These are phyloP conservation scores for Ceuthmochares aereus DNA, from an alignment of 2,113 vertebrate species.

Conservation along the genomic window DNA sequence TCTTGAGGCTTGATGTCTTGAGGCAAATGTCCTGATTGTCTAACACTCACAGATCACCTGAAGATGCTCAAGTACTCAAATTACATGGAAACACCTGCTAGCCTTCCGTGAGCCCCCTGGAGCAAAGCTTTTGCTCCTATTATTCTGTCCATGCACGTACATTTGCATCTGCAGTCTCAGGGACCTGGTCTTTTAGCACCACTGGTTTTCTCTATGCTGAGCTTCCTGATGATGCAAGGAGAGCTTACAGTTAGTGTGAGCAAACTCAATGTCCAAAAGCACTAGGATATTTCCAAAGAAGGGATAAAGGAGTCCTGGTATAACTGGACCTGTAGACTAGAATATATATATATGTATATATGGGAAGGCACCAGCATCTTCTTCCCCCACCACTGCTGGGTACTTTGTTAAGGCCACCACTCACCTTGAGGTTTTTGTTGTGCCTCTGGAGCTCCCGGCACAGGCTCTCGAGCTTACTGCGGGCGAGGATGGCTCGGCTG, in stretches of 20 bases:
- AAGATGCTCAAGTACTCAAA: background rate
- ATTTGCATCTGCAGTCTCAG: background rate
- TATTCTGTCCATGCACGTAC: fast-evolving
- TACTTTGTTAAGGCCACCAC: background rate
- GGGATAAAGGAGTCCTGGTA: background rate
- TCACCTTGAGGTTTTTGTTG: constrained; percentile 89
- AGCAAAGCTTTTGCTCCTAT: background rate
- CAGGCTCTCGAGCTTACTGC: constrained; percentile 89
- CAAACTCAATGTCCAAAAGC: background rate
- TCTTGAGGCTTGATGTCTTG: background rate
- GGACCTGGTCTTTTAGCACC: background rate
- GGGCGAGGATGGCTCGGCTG: constrained; percentile 82
- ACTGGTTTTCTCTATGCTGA: background rate
- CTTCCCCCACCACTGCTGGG: fast-evolving
- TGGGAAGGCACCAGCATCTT: background rate
- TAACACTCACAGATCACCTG: background rate
- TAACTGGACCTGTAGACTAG: background rate
- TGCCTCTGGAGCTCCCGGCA: constrained; percentile 91
- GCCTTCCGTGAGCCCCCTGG: background rate
- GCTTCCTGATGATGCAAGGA: background rate
- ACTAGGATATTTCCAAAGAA: background rate
- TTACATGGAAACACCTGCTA: background rate
- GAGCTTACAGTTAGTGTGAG: background rate
- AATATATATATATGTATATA: too few species aligned
- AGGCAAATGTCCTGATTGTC: background rate